phyloP scores from a whole-genome alignment of 2,797 vertebrate species.

The Parauchenoglanis punctatus region DNA sequence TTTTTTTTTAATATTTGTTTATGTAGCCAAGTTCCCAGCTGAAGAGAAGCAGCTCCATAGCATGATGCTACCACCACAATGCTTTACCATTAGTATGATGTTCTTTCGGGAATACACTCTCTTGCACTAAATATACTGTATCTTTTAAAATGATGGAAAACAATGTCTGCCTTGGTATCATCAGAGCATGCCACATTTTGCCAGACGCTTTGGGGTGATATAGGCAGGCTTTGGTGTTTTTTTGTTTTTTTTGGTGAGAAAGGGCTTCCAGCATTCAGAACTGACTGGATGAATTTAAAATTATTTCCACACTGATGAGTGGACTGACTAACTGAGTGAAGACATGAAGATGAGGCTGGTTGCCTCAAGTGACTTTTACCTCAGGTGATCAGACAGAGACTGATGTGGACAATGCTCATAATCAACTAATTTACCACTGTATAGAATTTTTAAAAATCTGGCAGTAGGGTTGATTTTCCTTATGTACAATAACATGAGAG shows the following conservation, averaged over 20 bases:
- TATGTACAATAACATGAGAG: background rate
- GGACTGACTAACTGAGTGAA: background rate
- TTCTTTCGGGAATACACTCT: background rate
- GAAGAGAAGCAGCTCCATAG: background rate
- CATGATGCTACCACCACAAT: background rate
- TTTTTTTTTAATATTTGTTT: background rate
- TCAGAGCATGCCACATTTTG: background rate
- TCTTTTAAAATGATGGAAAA: background rate
- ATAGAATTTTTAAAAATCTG: background rate
- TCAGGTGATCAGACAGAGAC: background rate
- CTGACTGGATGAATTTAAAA: background rate
- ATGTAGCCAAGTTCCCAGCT: background rate
- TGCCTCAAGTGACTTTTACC: background rate
- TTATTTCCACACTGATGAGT: background rate
- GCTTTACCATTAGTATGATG: background rate
- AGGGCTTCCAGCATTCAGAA: background rate
- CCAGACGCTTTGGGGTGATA: background rate
- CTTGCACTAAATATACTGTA: background rate
- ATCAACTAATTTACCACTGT: background rate
- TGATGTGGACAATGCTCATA: background rate
- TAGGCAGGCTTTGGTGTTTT: background rate
- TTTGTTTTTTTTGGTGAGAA: background rate
- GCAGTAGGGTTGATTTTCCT: background rate
- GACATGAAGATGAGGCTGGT: background rate
- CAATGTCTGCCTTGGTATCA: background rate